phyloP scores from a whole-genome alignment of 2,888 invertebrate genomes.

The Sinhomidia bicolor region DNA sequence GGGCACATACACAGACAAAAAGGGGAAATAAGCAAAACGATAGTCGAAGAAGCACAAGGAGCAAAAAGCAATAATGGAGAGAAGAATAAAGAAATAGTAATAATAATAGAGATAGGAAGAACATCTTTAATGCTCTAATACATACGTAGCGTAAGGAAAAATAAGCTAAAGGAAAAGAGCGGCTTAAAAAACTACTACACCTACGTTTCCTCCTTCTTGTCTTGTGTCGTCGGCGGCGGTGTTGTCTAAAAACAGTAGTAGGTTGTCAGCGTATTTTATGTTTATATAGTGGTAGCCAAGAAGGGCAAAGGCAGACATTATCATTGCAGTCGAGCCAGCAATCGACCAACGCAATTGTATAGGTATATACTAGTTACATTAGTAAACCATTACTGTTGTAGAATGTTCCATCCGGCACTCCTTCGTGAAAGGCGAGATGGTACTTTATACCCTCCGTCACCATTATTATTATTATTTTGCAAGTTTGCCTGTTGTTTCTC shows the following conservation, averaged over 20 bases:
- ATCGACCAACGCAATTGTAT: constrained; percentile 19
- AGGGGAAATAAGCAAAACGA: not conserved
- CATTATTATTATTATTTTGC: constrained; percentile 15
- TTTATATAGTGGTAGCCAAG: constrained; percentile 9
- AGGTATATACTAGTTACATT: not conserved
- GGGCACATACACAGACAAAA: constrained; percentile 20
- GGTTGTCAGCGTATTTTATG: not conserved
- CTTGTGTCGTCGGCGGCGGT: constrained; percentile 34
- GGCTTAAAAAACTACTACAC: constrained; percentile 33
- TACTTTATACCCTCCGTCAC: not conserved
- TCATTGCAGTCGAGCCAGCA: not conserved
- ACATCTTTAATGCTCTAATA: not conserved
- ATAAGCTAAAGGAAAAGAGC: constrained; percentile 39
- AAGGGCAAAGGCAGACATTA: not conserved
- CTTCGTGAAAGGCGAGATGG: not conserved
- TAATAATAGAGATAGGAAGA: not conserved
- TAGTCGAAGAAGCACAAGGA: not conserved
- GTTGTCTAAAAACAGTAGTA: constrained; percentile 24
- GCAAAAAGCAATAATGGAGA: constrained; percentile 43
- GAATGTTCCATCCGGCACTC: constrained; percentile 4
- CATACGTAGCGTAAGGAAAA: not conserved
- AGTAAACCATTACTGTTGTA: constrained; percentile 7
- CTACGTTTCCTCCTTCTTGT: constrained; percentile 18
- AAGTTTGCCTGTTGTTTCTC: not conserved
- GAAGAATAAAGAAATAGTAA: not conserved